A percentile compares a stretch with the other conserved stretches of the same genome.
phyloP scores from a whole-genome alignment of 2,113 vertebrate species.

The Alouatta palliata region DNA sequence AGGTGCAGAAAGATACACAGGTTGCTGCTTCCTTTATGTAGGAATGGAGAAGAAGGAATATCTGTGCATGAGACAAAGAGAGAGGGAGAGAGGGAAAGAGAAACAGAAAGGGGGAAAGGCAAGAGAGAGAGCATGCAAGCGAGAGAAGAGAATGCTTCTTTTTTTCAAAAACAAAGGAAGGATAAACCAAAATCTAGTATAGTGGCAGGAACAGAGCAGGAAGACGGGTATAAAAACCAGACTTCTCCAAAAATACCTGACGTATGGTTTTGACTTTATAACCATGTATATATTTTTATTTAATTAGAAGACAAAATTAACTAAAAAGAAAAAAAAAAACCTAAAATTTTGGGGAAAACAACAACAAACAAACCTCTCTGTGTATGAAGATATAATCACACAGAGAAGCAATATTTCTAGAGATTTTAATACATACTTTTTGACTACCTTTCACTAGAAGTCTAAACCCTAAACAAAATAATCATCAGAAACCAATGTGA shows the following conservation, averaged over 20 bases:
- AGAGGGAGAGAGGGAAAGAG: background rate
- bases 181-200: background rate
- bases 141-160: background rate
- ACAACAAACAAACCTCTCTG: background rate
- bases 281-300: background rate
- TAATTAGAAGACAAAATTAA: conserved; percentile 35
- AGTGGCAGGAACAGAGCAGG: background rate
- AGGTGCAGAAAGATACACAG: background rate
- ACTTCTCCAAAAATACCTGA: background rate
- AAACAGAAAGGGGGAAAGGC: too few relatives aligned
- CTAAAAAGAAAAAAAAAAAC: background rate
- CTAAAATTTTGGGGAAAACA: background rate
- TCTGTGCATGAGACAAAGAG: background rate
- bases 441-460: background rate
- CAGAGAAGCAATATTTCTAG: background rate
- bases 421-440: conserved; percentile 42
- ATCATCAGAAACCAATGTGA: conserved; percentile 45
- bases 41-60: background rate
- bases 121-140: too few relatives aligned
- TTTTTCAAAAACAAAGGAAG: conserved; percentile 6
- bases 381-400: background rate
- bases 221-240: background rate
- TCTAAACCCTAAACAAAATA: conserved; percentile 32
- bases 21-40: background rate
- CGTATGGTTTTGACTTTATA: background rate